phyloP scores from a whole-genome alignment of 2,888 invertebrate genomes.

The Pelosia muscerda region DNA sequence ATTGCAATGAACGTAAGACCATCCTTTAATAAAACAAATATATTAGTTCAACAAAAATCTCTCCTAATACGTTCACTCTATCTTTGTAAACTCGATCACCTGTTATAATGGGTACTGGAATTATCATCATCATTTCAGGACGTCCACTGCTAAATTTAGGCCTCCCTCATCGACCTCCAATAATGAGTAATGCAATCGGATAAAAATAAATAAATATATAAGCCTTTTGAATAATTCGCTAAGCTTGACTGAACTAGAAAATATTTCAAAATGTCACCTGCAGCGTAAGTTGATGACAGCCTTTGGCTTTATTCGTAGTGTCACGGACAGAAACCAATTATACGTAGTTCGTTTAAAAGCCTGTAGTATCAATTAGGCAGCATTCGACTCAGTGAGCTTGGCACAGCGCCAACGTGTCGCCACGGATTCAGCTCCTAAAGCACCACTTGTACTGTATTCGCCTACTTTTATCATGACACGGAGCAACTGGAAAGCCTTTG shows the following conservation, averaged over 20 bases:
- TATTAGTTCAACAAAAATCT: too few species aligned
- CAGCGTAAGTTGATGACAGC: slow-evolving; percentile 26
- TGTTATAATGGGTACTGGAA: not conserved
- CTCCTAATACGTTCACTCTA: not conserved
- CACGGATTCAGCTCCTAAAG: slow-evolving; percentile 33
- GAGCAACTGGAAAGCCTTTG: slow-evolving; percentile 30
- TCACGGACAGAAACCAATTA: slow-evolving; percentile 50
- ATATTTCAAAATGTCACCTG: slow-evolving; percentile 23
- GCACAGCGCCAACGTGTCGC: slow-evolving; percentile 38
- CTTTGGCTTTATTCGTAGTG: slow-evolving; percentile 29
- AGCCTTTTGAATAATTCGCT: slow-evolving; percentile 5
- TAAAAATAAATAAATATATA: too few species aligned
- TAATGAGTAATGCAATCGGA: not conserved
- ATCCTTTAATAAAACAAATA: too few species aligned
- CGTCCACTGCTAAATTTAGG: too few species aligned
- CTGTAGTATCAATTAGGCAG: slow-evolving; percentile 46
- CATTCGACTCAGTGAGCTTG: slow-evolving; percentile 33
- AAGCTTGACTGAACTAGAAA: slow-evolving; percentile 10
- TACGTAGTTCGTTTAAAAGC: slow-evolving; percentile 50
- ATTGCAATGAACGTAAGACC: too few species aligned
- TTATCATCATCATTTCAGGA: too few species aligned
- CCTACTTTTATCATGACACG: slow-evolving; percentile 34
- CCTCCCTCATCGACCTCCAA: too few species aligned
- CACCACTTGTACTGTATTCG: slow-evolving; percentile 37
- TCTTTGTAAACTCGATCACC: not conserved